phyloP scores from a whole-genome alignment of 2,113 vertebrate genomes.

The Willisornis vidua region DNA sequence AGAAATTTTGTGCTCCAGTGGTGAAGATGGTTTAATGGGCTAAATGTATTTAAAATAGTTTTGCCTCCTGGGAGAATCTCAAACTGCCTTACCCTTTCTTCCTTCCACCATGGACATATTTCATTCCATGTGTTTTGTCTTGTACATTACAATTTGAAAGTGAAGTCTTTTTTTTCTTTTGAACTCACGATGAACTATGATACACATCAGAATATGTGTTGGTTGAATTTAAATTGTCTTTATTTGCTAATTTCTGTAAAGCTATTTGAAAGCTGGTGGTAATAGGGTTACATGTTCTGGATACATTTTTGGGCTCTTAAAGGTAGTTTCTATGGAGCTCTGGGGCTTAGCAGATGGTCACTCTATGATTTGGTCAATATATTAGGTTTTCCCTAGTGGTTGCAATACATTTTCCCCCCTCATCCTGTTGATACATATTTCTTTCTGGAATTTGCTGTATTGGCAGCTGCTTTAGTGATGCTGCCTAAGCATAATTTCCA shows the following conservation, averaged over 20 bases:
- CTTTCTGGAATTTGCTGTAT: neutral
- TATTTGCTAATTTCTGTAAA: neutral
- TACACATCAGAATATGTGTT: neutral
- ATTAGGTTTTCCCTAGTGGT: neutral
- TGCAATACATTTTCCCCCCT: neutral
- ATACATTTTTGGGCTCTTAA: neutral
- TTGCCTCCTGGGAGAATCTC: neutral
- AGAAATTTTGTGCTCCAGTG: neutral
- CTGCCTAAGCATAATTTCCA: neutral
- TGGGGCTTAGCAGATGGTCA: neutral
- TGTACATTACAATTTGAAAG: neutral
- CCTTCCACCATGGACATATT: neutral
- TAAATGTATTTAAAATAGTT: conserved; percentile 14
- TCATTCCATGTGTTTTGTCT: neutral
- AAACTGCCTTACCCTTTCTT: neutral
- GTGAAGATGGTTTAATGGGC: neutral
- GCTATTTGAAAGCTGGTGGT: neutral
- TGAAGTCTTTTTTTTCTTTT: neutral
- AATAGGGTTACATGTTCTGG: neutral
- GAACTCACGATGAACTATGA: neutral
- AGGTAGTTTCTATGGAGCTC: neutral
- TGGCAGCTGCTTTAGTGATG: neutral
- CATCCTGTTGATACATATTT: neutral
- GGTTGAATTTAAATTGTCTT: neutral
- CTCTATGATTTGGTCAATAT: neutral